Evolutionary conservation across 2,113 vertebrate genomes (phyloP).

Genomic region (Sinosuthora webbiana): DNA sequence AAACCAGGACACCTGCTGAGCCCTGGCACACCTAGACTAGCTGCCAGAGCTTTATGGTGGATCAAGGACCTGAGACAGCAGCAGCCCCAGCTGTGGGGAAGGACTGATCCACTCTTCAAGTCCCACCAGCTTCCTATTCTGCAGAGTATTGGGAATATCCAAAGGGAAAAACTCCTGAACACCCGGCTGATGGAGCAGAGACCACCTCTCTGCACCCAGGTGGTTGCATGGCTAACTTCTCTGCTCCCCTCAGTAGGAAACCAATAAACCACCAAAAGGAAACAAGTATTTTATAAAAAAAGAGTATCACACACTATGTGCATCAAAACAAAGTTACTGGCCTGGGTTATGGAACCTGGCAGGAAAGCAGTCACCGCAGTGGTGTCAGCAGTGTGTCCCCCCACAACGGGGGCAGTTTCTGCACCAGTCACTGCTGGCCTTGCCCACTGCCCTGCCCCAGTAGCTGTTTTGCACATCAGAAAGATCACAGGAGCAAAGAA

Average conservation of each 20-base stretch:
- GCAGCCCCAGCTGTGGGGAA: neutral
- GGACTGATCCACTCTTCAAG: neutral
- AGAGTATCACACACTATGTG: accelerated
- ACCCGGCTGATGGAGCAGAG: neutral
- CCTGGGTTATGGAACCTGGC: neutral
- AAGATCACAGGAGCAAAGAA: neutral
- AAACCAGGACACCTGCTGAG: neutral
- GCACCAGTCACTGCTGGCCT: neutral
- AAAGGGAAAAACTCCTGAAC: neutral
- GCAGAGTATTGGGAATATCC: neutral
- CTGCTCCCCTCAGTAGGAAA: neutral
- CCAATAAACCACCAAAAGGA: neutral
- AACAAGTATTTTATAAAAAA: neutral
- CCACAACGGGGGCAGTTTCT: neutral
- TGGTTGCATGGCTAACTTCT: neutral
- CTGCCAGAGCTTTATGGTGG: neutral
- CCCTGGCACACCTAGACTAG: neutral
- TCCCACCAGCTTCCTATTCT: neutral
- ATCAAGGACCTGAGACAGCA: neutral
- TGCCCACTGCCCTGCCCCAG: neutral
- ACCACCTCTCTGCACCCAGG: accelerated
- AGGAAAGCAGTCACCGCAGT: neutral
- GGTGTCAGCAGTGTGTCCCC: neutral
- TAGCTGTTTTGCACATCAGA: neutral
- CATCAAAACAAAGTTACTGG: neutral